Evolutionary conservation across 2,888 invertebrate species (phyloP).

Genomic region (Podotricha telesiphe): DNA sequence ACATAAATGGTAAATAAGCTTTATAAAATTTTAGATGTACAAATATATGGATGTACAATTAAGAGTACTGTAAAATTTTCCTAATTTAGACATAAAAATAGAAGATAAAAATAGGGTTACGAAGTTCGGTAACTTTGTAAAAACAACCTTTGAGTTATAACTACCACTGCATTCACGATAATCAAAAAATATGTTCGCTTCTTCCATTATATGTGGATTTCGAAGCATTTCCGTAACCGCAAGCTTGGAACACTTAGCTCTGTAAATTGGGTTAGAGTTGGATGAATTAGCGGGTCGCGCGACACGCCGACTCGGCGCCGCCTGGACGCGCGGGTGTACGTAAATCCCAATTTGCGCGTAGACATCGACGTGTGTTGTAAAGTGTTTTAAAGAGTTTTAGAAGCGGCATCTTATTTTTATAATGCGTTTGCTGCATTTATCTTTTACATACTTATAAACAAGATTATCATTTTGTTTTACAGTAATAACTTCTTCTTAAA

Average conservation of each 20-base stretch:
- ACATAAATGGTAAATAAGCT: too few relatives aligned
- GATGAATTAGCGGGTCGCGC: conserved; percentile 31
- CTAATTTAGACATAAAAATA: neutral
- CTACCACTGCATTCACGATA: conserved; percentile 27
- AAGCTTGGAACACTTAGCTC: conserved; percentile 36
- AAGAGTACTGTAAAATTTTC: neutral
- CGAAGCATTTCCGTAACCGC: conserved; percentile 28
- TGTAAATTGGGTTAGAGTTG: conserved; percentile 30
- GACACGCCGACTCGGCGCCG: conserved; percentile 46
- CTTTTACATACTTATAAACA: too few relatives aligned
- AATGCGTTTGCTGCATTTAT: too few relatives aligned
- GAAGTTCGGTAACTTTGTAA: too few relatives aligned
- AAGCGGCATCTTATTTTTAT: neutral
- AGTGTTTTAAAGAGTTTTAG: neutral
- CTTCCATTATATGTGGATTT: conserved; percentile 28
- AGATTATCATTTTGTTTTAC: too few relatives aligned
- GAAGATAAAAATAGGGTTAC: conserved; percentile 11
- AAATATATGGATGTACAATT: neutral
- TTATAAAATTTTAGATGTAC: too few relatives aligned
- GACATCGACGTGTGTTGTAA: conserved; percentile 31
- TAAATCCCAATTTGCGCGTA: conserved; percentile 44
- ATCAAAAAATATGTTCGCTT: conserved; percentile 36
- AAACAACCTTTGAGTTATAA: conserved; percentile 26
- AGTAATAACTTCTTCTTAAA: too few relatives aligned
- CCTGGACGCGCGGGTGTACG: conserved; percentile 36